Conservation (phyloP, 2,113 vertebrate species). For the Oryzias curvinotus region DNA sequence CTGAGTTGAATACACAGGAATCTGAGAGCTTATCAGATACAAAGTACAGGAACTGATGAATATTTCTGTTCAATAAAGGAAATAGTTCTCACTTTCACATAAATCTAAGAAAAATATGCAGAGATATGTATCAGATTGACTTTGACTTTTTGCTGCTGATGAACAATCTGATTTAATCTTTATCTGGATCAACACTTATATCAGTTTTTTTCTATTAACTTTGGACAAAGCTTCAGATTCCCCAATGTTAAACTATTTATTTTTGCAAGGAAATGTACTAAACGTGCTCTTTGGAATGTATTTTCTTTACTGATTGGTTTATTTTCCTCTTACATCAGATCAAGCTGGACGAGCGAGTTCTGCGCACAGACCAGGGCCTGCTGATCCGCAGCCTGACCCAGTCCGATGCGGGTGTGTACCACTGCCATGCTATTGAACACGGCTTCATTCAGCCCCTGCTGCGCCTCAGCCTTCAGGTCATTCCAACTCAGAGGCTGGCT, state of each 20-base stretch:
- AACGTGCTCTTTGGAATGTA: not conserved
- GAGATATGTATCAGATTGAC: not conserved
- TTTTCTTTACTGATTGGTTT: not conserved
- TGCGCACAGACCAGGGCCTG: constrained; percentile 90
- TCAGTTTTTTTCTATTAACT: no score
- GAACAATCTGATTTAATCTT: not conserved
- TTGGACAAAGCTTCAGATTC: no score
- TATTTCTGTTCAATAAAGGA: constrained; percentile 7
- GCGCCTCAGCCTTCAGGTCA: constrained; percentile 91
- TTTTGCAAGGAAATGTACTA: no score
- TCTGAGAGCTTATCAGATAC: constrained; percentile 13
- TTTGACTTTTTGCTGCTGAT: no score
- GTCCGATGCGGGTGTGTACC: constrained; percentile 86
- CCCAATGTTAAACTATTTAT: no score
- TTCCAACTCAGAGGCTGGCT: constrained; percentile 88
- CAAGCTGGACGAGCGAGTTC: constrained; percentile 82
- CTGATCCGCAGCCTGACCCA: constrained; percentile 87
- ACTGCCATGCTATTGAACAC: constrained; percentile 93
- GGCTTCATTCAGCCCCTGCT: constrained; percentile 94
- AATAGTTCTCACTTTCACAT: not conserved
- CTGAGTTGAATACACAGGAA: not conserved
- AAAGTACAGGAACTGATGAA: constrained; percentile 7
- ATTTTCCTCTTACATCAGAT: constrained; percentile 75
- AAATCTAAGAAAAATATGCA: not conserved
- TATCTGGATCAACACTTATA: no score